A percentile compares a stretch with the other conserved stretches of the same genome.
These are phyloP conservation scores for Laupala kohalensis DNA, from an alignment of 1,140 invertebrate genomes.

Conservation along the genomic window DNA sequence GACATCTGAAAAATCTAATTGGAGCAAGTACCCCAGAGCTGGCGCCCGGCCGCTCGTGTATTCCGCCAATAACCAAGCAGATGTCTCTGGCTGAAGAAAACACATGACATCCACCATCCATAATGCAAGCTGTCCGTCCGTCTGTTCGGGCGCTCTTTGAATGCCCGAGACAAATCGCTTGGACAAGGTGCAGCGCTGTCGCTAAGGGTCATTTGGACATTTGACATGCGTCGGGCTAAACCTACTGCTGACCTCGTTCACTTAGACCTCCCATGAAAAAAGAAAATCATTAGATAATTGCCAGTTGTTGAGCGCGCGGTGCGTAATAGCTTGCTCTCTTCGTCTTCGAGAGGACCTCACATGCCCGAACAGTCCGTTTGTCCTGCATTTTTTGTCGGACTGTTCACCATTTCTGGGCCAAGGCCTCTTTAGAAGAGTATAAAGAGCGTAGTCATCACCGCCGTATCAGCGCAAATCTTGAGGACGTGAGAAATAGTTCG, in stretches of 20 bases:
- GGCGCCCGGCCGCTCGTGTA: no score
- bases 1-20: no score
- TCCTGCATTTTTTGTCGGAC: no score
- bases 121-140: neutral
- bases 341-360: no score
- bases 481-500: no score
- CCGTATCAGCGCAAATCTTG: no score
- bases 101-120: neutral
- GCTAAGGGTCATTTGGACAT: neutral
- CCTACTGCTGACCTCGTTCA: neutral
- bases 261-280: neutral
- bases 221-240: neutral
- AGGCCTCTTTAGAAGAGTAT: no score
- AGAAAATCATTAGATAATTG: neutral
- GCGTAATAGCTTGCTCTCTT: no score
- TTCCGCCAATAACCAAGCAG: neutral
- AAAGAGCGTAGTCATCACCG: no score
- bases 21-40: no score
- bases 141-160: neutral
- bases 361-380: no score
- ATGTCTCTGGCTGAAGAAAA: neutral
- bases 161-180: neutral
- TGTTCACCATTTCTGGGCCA: no score
- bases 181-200: neutral
- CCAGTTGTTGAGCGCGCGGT: neutral